phyloP scores from a whole-genome alignment of 2,888 invertebrate genomes.

The Molanna angustata region DNA sequence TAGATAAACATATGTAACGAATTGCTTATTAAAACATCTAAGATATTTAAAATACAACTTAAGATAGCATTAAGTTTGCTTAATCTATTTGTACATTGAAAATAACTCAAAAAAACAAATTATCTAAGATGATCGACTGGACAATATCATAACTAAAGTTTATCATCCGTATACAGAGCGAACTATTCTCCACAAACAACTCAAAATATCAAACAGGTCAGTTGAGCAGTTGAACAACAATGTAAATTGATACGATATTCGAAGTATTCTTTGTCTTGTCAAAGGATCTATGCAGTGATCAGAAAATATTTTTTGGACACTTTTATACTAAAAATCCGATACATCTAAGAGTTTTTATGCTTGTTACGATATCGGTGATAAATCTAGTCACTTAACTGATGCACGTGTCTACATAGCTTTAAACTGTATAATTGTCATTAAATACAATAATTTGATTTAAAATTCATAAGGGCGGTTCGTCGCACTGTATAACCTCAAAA shows the following conservation, averaged over 20 bases:
- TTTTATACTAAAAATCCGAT: conserved; percentile 2
- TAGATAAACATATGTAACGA: conserved; percentile 11
- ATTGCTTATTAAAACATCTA: conserved; percentile 8
- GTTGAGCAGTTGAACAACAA: too few species aligned
- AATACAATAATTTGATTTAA: conserved; percentile 27
- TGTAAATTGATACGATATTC: too few species aligned
- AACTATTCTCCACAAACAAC: conserved; percentile 18
- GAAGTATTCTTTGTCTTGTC: conserved; percentile 24
- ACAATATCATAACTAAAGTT: not conserved
- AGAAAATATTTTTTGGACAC: conserved; percentile 38
- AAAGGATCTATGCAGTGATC: conserved; percentile 59
- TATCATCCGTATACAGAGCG: conserved; percentile 3
- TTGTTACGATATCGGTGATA: conserved; percentile 17
- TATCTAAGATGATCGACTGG: not conserved
- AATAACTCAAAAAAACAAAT: too few species aligned
- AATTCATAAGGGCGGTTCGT: too few species aligned
- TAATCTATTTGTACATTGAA: not conserved
- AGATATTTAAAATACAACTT: conserved; percentile 1
- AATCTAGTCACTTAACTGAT: conserved; percentile 56
- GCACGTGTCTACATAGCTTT: conserved; percentile 45
- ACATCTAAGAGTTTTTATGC: conserved; percentile 2
- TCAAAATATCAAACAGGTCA: conserved; percentile 20
- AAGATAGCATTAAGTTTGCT: conserved; percentile 4
- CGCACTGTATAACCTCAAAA: too few species aligned
- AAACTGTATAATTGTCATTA: conserved; percentile 30